These are phyloP conservation scores for Rhamphomyia laevipes DNA, from an alignment of 2,888 invertebrate species.

Conservation along the genomic window DNA sequence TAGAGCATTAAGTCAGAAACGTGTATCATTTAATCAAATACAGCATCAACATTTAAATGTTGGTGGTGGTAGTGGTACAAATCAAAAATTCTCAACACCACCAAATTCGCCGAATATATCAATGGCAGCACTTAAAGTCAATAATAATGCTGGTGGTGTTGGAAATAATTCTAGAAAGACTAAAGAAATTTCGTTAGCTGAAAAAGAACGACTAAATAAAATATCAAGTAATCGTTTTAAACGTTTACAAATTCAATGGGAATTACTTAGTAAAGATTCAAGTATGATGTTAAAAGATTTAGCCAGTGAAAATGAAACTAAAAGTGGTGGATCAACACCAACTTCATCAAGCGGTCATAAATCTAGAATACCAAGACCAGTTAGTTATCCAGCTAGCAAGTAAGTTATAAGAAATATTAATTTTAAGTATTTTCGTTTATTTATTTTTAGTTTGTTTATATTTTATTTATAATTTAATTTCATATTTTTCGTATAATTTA, in stretches of 20 bases:
- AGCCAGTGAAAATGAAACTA: conserved; percentile 32
- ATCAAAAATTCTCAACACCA: conserved; percentile 45
- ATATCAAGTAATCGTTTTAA: conserved; percentile 38
- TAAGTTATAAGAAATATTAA: conserved; percentile 18
- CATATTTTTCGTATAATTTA: conserved; percentile 4
- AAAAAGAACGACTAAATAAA: conserved; percentile 31
- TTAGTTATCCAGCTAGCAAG: conserved; percentile 38
- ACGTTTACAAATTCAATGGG: conserved; percentile 38
- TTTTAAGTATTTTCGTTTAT: neutral
- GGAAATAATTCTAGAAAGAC: conserved; percentile 8
- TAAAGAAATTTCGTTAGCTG: conserved; percentile 14
- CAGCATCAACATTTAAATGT: neutral
- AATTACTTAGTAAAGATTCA: conserved; percentile 37
- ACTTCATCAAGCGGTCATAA: conserved; percentile 31
- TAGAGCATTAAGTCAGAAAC: conserved; percentile 36
- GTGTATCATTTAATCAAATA: conserved; percentile 34
- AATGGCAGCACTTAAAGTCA: conserved; percentile 31
- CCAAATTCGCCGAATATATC: conserved; percentile 67
- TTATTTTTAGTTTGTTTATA: conserved; percentile 3
- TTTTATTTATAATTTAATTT: conserved; percentile 11
- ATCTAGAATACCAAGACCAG: conserved; percentile 37
- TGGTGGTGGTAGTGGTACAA: conserved; percentile 11
- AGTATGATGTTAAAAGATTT: conserved; percentile 33
- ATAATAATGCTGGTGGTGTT: conserved; percentile 14
- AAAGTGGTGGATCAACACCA: conserved; percentile 37